Evolutionary conservation across 2,113 vertebrate species (phyloP).

Genomic region (Mobula birostris): DNA sequence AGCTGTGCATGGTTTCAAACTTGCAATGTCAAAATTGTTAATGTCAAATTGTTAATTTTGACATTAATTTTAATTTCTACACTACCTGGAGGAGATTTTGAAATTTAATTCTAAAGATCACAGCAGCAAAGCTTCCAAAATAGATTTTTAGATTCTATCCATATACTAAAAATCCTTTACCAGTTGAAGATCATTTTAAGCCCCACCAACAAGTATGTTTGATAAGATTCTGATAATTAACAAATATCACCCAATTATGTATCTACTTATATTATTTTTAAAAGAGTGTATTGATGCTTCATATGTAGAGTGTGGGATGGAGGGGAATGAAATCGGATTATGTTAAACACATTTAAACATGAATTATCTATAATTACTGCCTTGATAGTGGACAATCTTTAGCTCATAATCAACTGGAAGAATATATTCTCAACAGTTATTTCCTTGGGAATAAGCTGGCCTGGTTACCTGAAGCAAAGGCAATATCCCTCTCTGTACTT

Average conservation of each 20-base stretch:
- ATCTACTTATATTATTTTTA: background rate
- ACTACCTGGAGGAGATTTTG: background rate
- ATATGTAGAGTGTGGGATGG: background rate
- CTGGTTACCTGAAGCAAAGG: background rate
- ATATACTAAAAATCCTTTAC: background rate
- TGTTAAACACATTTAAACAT: background rate
- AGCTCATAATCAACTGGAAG: background rate
- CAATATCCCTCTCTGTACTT: background rate
- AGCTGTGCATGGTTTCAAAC: background rate
- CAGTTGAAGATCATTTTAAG: background rate
- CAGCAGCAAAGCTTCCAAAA: background rate
- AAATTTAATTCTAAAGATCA: background rate
- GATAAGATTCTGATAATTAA: background rate
- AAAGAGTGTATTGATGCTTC: background rate
- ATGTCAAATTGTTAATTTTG: background rate
- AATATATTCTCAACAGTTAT: background rate
- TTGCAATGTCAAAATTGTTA: background rate
- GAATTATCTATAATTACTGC: constrained; percentile 14
- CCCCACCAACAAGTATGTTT: background rate
- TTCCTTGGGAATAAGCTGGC: background rate
- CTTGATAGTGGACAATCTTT: background rate
- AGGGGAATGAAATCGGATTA: background rate
- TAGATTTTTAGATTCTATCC: background rate
- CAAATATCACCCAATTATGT: background rate
- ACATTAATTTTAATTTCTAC: too few relatives aligned